phyloP scores from a whole-genome alignment of 1,140 invertebrate genomes.

The Fopius arisanus region DNA sequence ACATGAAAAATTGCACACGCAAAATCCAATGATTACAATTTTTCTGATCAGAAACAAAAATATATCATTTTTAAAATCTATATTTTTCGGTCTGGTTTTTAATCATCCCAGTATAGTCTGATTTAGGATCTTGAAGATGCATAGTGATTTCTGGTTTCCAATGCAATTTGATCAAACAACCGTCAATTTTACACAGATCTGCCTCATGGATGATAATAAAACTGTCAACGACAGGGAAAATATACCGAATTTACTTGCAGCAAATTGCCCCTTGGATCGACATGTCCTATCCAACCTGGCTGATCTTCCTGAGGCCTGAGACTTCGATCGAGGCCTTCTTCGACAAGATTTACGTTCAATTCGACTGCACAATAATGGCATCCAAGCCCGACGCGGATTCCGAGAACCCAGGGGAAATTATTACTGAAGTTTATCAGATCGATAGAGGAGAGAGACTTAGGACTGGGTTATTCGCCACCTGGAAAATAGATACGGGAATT shows the following conservation, averaged over 20 bases:
- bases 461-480: constrained; percentile 43
- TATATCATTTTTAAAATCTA: too few relatives aligned
- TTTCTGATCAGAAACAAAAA: too few relatives aligned
- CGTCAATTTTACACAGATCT: too few relatives aligned
- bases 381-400: constrained; percentile 25
- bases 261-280: constrained; percentile 42
- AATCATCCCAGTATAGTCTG: too few relatives aligned
- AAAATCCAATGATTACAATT: too few relatives aligned
- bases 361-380: constrained; percentile 53
- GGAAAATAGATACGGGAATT: constrained; percentile 42
- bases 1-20: too few relatives aligned
- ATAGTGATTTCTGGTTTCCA: too few relatives aligned
- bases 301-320: constrained; percentile 49
- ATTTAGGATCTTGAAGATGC: too few relatives aligned
- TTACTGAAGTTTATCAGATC: constrained; percentile 56
- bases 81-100: too few relatives aligned
- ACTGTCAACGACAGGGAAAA: too few relatives aligned
- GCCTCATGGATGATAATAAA: too few relatives aligned
- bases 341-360: constrained; percentile 47
- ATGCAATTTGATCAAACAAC: too few relatives aligned
- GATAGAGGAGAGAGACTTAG: constrained; percentile 42
- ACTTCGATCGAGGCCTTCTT: constrained; percentile 47
- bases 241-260: constrained; percentile 15
- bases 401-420: constrained; percentile 34
- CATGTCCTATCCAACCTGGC: constrained; percentile 59